Evolutionary conservation across 2,797 vertebrate genomes (phyloP).

Genomic region (Myotis daubentonii): DNA sequence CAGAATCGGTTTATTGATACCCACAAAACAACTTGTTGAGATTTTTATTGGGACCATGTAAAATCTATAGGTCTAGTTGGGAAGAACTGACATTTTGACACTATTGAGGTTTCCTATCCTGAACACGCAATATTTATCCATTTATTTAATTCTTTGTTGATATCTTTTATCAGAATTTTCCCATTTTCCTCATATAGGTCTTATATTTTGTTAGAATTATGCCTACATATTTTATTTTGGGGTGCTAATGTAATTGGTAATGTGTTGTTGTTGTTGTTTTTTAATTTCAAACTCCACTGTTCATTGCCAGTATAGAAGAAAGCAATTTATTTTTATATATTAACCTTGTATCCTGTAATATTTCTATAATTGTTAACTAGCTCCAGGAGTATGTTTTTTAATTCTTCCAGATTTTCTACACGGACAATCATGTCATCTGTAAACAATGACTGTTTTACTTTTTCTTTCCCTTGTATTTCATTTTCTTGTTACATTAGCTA

Average conservation of each 20-base stretch:
- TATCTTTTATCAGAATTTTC: neutral
- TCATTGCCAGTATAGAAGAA: neutral
- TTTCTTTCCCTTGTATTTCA: neutral
- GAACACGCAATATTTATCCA: neutral
- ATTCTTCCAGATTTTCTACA: neutral
- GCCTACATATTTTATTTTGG: neutral
- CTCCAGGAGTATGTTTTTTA: neutral
- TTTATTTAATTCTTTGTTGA: neutral
- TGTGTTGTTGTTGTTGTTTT: neutral
- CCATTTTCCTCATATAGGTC: neutral
- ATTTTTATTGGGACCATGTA: neutral
- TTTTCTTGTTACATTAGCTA: neutral
- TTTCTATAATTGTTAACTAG: neutral
- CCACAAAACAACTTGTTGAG: neutral
- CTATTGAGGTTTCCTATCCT: neutral
- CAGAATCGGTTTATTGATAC: neutral
- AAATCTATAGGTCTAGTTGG: neutral
- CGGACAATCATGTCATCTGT: neutral
- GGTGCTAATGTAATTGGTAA: neutral
- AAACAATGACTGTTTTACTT: neutral
- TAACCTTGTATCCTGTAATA: neutral
- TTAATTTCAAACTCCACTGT: neutral
- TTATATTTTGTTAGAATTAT: conserved; percentile 15
- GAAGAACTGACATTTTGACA: neutral
- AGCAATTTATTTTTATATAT: neutral